These are phyloP conservation scores for Cryptus viduatorius DNA, from an alignment of 2,888 invertebrate genomes.

Conservation along the genomic window DNA sequence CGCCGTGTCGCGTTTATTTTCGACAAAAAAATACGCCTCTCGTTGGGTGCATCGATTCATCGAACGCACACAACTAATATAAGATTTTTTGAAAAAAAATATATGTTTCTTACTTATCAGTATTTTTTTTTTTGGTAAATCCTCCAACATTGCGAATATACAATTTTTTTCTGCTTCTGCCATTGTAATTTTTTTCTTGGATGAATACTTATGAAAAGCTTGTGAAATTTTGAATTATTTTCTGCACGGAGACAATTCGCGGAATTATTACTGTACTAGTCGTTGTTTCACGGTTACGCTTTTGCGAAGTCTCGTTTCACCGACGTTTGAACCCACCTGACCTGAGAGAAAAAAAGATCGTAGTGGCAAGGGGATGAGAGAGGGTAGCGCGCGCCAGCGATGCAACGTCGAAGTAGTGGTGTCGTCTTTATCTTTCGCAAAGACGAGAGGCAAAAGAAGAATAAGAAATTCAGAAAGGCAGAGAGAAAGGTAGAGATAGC, in stretches of 20 bases:
- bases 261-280: neutral
- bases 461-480: slow-evolving; percentile 4
- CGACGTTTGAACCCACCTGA: slow-evolving; percentile 70
- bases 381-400: slow-evolving; percentile 39
- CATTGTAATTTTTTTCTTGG: neutral
- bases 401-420: neutral
- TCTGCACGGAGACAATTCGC: neutral
- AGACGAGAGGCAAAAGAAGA: slow-evolving; percentile 21
- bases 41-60: too few relatives aligned
- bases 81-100: too few relatives aligned
- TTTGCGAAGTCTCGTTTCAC: slow-evolving; percentile 64
- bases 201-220: too few relatives aligned
- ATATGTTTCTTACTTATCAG: too few relatives aligned
- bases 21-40: slow-evolving; percentile 9
- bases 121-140: too few relatives aligned
- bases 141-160: too few relatives aligned
- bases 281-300: slow-evolving; percentile 14
- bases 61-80: too few relatives aligned
- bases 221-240: neutral
- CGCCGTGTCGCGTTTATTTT: slow-evolving; percentile 48
- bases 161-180: too few relatives aligned
- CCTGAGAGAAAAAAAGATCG: slow-evolving; percentile 56
- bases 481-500: neutral
- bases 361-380: slow-evolving; percentile 61
- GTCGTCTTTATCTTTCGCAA: slow-evolving; percentile 19